Evolutionary conservation across 2,888 invertebrate species (phyloP).

Genomic region (Poecilus cupreus): DNA sequence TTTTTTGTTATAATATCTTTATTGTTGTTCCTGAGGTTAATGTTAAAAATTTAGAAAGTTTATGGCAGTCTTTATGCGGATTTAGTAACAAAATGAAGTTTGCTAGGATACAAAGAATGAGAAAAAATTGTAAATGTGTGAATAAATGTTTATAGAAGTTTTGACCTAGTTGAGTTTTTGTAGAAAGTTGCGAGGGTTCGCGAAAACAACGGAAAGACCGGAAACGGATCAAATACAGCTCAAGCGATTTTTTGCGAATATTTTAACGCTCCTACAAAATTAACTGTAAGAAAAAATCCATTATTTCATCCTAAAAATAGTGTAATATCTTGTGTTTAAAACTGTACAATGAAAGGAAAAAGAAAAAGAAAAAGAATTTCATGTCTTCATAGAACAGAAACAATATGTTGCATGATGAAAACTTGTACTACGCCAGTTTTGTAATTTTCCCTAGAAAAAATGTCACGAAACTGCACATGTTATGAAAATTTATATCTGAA

Average conservation of each 20-base stretch:
- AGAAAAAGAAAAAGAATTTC: neutral
- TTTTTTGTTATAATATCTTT: neutral
- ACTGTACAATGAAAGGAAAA: neutral
- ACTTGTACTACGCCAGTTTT: neutral
- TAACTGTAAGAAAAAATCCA: neutral
- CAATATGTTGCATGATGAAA: slow-evolving; percentile 28
- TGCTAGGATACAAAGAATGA: neutral
- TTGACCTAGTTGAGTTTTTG: slow-evolving; percentile 32
- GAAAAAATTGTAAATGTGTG: slow-evolving; percentile 39
- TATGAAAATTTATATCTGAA: neutral
- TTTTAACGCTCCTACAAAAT: slow-evolving; percentile 1
- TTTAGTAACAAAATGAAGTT: slow-evolving; percentile 27
- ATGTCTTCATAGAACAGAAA: neutral
- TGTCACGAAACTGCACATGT: slow-evolving; percentile 7
- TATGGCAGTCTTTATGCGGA: neutral
- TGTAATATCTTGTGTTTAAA: neutral
- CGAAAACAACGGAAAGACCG: slow-evolving; percentile 25
- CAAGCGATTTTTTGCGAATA: slow-evolving; percentile 34
- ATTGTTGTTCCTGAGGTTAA: slow-evolving; percentile 19
- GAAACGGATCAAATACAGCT: slow-evolving; percentile 24
- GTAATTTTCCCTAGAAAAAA: neutral
- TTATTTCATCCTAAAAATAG: neutral
- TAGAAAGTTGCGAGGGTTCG: neutral
- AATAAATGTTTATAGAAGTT: slow-evolving; percentile 47
- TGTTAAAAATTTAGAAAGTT: neutral